Evolutionary conservation across 1,140 invertebrate genomes (phyloP), one percentile per base, ranked within the genome.

Genomic region (Dendrolimus punctatus): DNA sequence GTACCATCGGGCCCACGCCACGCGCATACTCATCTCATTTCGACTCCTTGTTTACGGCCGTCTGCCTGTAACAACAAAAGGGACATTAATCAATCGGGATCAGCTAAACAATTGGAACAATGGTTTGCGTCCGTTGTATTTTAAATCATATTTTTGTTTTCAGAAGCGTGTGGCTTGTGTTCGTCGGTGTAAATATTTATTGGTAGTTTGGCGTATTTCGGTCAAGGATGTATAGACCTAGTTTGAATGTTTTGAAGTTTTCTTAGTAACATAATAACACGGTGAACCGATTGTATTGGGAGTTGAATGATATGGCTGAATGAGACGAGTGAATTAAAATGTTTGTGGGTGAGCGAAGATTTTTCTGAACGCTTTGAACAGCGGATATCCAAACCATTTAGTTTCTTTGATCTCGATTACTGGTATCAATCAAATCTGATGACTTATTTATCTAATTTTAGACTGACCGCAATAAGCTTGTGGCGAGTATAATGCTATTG

Each of bases 1-100:
- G 76, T 81, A 83, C 80, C 83, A 85, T 69, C 81, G 75, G 66
- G 76, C 80, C 80, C 83, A 86, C 66, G 79, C 79, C 77, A 80
- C 78, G 65, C 81, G 83, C 83, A 85, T 85, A 77, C 80, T 85
- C 83, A 85, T 85, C 75, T 85, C 82, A 85, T 85, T 83, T 71
- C 82, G 80, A 66, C 62, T 80, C 71, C 73, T 72, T 75, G 74
- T 70, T 82, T 78, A 80, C 80, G 23, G 23, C 23, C 23, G 72
- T 74, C 77, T 73, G 76, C 82, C 82, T 85, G 80, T 49, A 85
- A 85, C 80, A 85, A 85, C 52, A 68, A 66, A 65, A 49, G 49
- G 47, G 43, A 39, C 54, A 59, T 70, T 70, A 68, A 68, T 69
- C 63, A 68, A 58, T 57, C 45, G 44, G 60, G 52, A 67, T 67